A percentile compares a stretch with the other conserved stretches of the same genome.
Conservation (phyloP, 2,797 vertebrate species). For the Masticophis lateralis region DNA sequence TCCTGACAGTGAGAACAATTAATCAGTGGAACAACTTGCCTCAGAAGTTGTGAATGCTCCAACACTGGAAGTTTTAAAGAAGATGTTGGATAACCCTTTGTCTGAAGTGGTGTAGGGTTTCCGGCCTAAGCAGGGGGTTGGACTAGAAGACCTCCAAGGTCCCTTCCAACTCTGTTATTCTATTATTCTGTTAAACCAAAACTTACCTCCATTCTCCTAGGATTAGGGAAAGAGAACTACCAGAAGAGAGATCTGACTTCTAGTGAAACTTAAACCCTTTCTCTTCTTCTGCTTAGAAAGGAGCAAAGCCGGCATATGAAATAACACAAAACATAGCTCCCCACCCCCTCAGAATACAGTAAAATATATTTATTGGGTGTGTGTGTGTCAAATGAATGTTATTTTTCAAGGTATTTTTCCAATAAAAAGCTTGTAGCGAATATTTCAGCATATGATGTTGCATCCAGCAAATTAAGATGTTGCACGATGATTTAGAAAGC, state of each 20-base stretch:
- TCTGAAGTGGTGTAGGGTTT: no score
- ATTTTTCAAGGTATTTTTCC: not conserved
- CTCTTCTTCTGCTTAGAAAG: not conserved
- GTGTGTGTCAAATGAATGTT: conserved; percentile 28
- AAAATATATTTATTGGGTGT: conserved; percentile 56
- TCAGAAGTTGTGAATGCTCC: no score
- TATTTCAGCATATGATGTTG: not conserved
- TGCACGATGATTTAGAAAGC: accelerated
- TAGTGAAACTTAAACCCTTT: not conserved
- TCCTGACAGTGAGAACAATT: no score
- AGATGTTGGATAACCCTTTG: no score
- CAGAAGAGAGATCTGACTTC: not conserved
- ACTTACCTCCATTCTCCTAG: not conserved
- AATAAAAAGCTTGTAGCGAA: conserved; percentile 5
- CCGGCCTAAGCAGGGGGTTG: no score
- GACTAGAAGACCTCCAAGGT: no score
- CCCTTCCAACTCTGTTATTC: no score
- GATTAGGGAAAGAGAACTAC: not conserved
- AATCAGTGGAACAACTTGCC: no score
- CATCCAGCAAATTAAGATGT: conserved; percentile 16
- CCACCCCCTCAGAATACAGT: not conserved
- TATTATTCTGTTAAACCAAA: not conserved
- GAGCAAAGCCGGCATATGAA: not conserved
- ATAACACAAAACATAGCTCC: conserved; percentile 17
- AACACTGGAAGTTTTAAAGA: no score